Conservation (phyloP, 1,140 invertebrate species). For the Pogonus chalceus region DNA sequence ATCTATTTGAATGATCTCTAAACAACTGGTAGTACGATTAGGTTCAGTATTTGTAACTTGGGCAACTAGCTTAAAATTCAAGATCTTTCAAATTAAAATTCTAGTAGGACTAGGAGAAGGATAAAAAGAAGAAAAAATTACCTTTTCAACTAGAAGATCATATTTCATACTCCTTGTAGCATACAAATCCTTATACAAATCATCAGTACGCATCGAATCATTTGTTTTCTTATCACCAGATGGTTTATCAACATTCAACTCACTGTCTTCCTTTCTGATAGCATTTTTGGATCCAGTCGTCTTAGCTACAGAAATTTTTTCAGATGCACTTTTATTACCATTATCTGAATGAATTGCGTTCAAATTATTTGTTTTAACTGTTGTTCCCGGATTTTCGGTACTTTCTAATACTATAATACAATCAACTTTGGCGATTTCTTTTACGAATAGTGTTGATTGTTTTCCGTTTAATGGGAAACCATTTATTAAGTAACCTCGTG, state of each 20-base stretch:
- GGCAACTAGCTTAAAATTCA: slow-evolving; percentile 4
- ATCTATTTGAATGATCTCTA: too few species aligned
- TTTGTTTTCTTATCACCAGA: not conserved
- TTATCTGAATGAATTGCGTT: too few species aligned
- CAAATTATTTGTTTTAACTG: slow-evolving; percentile 29
- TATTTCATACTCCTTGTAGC: slow-evolving; percentile 21
- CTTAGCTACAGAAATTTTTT: too few species aligned
- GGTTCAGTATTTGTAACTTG: too few species aligned
- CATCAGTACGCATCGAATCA: not conserved
- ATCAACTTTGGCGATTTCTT: slow-evolving; percentile 38
- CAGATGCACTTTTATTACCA: too few species aligned
- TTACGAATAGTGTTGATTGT: slow-evolving; percentile 37
- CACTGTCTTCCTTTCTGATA: slow-evolving; percentile 34
- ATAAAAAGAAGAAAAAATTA: slow-evolving; percentile 2
- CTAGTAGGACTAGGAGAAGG: not conserved
- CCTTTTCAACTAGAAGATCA: slow-evolving; percentile 13
- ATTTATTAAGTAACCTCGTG: slow-evolving; percentile 38
- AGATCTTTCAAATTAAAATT: too few species aligned
- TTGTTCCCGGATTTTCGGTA: slow-evolving; percentile 31
- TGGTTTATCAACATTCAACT: slow-evolving; percentile 18
- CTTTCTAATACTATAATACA: slow-evolving; percentile 38
- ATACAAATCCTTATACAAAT: slow-evolving; percentile 34
- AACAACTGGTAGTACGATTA: too few species aligned
- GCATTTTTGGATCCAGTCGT: too few species aligned
- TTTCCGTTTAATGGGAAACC: slow-evolving; percentile 38